Evolutionary conservation across 2,797 vertebrate species (phyloP).

Genomic region (Melanotaenia trifasciata): DNA sequence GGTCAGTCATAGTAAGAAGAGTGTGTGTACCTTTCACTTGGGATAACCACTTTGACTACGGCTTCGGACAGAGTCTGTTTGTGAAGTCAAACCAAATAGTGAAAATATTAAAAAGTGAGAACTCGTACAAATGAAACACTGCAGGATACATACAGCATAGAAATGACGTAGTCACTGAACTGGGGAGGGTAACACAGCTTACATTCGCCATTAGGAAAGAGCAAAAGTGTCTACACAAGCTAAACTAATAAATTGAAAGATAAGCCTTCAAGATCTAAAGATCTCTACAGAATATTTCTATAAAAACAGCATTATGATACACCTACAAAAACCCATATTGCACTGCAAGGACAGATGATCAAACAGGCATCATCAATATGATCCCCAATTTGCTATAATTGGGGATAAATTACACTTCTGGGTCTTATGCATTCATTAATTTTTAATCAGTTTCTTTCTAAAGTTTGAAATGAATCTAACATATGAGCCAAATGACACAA

Average conservation of each 20-base stretch:
- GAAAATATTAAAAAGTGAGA: conserved; percentile 83
- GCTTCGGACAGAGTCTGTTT: conserved; percentile 91
- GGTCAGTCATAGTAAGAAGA: conserved; percentile 78
- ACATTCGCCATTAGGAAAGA: conserved; percentile 25
- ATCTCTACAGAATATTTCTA: conserved; percentile 1
- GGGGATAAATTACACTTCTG: conserved; percentile 7
- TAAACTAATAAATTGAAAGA: background rate
- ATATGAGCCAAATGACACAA: background rate
- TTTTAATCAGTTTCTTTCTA: background rate
- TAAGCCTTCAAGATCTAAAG: background rate
- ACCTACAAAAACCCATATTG: conserved; percentile 10
- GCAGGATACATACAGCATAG: conserved; percentile 81
- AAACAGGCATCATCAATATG: conserved; percentile 14
- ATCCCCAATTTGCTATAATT: background rate
- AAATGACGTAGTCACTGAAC: conserved; percentile 56
- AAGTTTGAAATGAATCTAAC: background rate
- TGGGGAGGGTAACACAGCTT: conserved; percentile 47
- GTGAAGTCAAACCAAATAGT: conserved; percentile 87
- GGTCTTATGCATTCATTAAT: conserved; percentile 1
- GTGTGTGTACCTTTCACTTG: conserved; percentile 88
- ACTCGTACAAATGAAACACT: conserved; percentile 82
- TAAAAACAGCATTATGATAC: conserved; percentile 13
- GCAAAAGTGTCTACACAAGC: background rate
- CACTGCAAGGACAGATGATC: conserved; percentile 15
- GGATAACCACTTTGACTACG: conserved; percentile 91